Conservation (phyloP, 2,113 vertebrate genomes). For the Tenebrosternarchus preto region DNA sequence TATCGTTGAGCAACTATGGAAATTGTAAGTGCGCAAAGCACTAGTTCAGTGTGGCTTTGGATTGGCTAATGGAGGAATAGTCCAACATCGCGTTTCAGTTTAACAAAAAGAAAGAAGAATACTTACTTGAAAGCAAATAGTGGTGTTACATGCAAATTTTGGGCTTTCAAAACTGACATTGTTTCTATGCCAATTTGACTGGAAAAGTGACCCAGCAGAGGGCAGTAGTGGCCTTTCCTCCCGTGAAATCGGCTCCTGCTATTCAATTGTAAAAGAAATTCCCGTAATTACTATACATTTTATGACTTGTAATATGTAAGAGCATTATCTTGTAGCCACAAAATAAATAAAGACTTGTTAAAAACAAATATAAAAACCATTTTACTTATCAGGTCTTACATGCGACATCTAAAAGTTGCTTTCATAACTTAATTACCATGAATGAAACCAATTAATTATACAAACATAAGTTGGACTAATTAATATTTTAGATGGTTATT, state of each 20-base stretch:
- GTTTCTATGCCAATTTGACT: neutral
- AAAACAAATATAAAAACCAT: neutral
- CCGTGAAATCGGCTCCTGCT: neutral
- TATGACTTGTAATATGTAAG: neutral
- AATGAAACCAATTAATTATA: neutral
- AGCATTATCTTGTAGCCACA: neutral
- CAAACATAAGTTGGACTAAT: neutral
- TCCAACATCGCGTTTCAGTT: too few species aligned
- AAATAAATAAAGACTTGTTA: neutral
- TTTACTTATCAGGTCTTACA: neutral
- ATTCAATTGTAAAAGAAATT: neutral
- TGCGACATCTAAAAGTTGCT: neutral
- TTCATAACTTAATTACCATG: neutral
- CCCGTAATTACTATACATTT: neutral
- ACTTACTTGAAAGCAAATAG: too few species aligned
- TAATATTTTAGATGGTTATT: neutral
- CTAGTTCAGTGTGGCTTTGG: too few species aligned
- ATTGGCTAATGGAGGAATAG: too few species aligned
- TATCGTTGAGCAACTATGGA: too few species aligned
- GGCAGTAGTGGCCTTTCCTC: conserved; percentile 20
- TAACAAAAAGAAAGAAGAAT: too few species aligned
- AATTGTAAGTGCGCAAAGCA: too few species aligned
- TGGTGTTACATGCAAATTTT: too few species aligned
- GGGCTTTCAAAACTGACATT: neutral
- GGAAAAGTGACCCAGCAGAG: conserved; percentile 21